Conservation (phyloP, 2,888 invertebrate species). For the Spialia ferax region DNA sequence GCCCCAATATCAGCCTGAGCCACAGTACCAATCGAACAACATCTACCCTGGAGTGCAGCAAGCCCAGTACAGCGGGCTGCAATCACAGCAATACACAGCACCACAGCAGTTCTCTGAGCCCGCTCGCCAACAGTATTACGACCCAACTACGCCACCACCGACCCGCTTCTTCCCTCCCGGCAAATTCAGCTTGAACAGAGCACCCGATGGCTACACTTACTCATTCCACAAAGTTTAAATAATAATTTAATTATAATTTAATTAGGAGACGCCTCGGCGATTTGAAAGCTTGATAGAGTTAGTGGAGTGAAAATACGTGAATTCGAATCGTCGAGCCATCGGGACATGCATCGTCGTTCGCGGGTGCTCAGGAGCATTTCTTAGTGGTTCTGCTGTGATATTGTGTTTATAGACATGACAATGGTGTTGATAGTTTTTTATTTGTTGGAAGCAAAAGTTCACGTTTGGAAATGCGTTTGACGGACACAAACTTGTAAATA, state of each 20-base stretch:
- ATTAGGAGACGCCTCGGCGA: slow-evolving; percentile 65
- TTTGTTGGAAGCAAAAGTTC: slow-evolving; percentile 65
- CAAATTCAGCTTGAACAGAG: slow-evolving; percentile 94
- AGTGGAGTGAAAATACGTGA: background rate
- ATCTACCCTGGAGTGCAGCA: slow-evolving; percentile 81
- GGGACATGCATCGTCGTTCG: slow-evolving; percentile 61
- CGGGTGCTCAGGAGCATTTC: slow-evolving; percentile 72
- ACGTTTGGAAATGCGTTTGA: slow-evolving; percentile 60
- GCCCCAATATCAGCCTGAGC: slow-evolving; percentile 66
- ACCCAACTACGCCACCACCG: slow-evolving; percentile 89
- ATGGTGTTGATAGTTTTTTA: slow-evolving; percentile 64
- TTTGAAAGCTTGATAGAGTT: slow-evolving; percentile 67
- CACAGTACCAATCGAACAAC: slow-evolving; percentile 74
- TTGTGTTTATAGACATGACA: slow-evolving; percentile 80
- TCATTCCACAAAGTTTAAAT: slow-evolving; percentile 91
- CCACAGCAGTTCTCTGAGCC: slow-evolving; percentile 61
- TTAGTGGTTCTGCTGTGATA: slow-evolving; percentile 85
- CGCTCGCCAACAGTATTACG: slow-evolving; percentile 81
- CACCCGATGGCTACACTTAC: slow-evolving; percentile 95
- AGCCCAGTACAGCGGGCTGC: slow-evolving; percentile 80
- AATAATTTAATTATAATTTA: slow-evolving; percentile 63
- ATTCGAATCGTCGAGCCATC: slow-evolving; percentile 78
- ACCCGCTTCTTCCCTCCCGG: slow-evolving; percentile 94
- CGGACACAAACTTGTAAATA: slow-evolving; percentile 80
- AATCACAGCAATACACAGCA: slow-evolving; percentile 48